These are phyloP conservation scores for Dynastes grantii DNA, from an alignment of 2,888 invertebrate species.

Conservation along the genomic window DNA sequence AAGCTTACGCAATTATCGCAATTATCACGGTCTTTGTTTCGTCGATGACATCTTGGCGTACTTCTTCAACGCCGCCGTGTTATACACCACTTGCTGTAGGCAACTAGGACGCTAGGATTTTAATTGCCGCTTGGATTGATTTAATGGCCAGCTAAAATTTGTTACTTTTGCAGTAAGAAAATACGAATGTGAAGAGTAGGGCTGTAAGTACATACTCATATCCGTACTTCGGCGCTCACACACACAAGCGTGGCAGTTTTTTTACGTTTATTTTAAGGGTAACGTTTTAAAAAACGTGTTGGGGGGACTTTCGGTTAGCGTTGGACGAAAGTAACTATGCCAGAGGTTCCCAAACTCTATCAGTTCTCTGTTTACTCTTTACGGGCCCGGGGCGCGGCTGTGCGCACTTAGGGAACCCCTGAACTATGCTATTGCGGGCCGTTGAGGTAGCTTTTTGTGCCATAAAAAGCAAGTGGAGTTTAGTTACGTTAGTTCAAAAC, in stretches of 20 bases:
- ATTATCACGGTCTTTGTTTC: slow-evolving; percentile 37
- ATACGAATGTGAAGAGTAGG: slow-evolving; percentile 14
- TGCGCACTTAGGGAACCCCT: no score
- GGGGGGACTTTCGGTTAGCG: background rate
- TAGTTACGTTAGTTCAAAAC: no score
- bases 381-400: no score
- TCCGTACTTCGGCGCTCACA: background rate
- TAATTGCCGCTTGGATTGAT: slow-evolving; percentile 45
- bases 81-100: slow-evolving; percentile 19
- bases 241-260: background rate
- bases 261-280: background rate
- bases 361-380: no score
- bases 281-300: slow-evolving; percentile 14
- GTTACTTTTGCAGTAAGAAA: slow-evolving; percentile 31
- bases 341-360: no score
- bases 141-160: slow-evolving; percentile 43
- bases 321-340: background rate
- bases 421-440: background rate
- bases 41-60: slow-evolving; percentile 23
- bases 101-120: slow-evolving; percentile 20
- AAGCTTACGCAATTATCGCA: slow-evolving; percentile 36
- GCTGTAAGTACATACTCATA: background rate
- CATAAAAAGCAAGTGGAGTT: no score
- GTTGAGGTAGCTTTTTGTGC: no score
- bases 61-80: slow-evolving; percentile 4